Base-by-base conservation (phyloP, 2,888 invertebrate species). In the Galerucella pusilla region DNA sequence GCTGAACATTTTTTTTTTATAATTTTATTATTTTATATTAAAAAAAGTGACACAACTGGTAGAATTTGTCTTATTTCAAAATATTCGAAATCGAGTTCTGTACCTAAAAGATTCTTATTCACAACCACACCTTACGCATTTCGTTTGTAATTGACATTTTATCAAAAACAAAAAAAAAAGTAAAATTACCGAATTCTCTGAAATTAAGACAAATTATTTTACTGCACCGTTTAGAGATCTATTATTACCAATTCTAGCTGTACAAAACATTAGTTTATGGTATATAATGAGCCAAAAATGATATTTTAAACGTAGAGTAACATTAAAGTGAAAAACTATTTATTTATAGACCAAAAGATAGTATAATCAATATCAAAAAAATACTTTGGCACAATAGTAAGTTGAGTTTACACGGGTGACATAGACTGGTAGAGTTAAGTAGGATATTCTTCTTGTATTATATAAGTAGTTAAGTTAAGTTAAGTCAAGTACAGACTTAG, bases 21-120 rank as follows among this genome's bases (percentile, higher is more conserved):
- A 9, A 52, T 67, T 67, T 66, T 20, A 6, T 11, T 16, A 20
- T 54, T 68, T 68, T 57, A 52, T 57, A 68, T 57, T 11, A 60
- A 68, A 45, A 59, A 64, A 52, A 72, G 66, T 72, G 72, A 60
- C 63, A 60, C 72, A 72, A 72, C n/a, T 28, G 72, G 72, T 45
- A 59, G 9, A 66, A 72, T 66, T 72, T 60, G 72, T 72, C 72
- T 72, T 60, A 71, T 35, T 60, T 72, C 72, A 72, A 72, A 72
- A 28, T 16, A 66, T 60, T 59, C 66, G 16, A 28, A 46, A n/a
- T 71, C 49, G 35, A n/a, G 11, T 54, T 60, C 35, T 61, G 28
- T 61, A 49, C 35, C 35, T 42, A 63, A 61, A 59, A 61, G 61
- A 25, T 49, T 20, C 9, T 52, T 42, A 35, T 63, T 70, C 70